phyloP scores from a whole-genome alignment of 2,888 invertebrate genomes.

The Drosophila longiperda region DNA sequence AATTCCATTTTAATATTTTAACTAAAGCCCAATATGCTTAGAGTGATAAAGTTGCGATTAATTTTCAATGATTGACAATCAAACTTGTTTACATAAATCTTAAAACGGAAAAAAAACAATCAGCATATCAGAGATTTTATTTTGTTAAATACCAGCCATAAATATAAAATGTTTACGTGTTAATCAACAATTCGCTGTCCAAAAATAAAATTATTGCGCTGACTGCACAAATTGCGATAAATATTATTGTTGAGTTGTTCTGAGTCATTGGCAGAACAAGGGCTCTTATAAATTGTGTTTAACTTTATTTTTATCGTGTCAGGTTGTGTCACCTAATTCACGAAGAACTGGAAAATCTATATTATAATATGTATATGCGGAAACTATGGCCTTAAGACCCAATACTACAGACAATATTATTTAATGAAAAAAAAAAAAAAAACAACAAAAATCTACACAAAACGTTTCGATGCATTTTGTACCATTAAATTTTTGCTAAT shows the following conservation, averaged over 20 bases:
- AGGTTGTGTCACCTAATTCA: background rate
- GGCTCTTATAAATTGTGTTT: slow-evolving; percentile 22
- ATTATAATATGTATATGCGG: slow-evolving; percentile 5
- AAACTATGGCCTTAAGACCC: background rate
- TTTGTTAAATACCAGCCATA: background rate
- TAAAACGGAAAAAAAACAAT: background rate
- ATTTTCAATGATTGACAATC: background rate
- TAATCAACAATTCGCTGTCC: slow-evolving; percentile 2
- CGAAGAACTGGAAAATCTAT: slow-evolving; percentile 3
- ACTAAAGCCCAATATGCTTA: background rate
- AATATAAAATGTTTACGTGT: slow-evolving; percentile 5
- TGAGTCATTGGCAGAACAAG: slow-evolving; percentile 30
- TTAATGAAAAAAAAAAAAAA: background rate
- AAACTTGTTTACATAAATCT: slow-evolving; percentile 5
- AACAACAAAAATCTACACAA: background rate
- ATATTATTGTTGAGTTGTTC: slow-evolving; percentile 6
- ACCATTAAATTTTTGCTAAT: slow-evolving; percentile 73
- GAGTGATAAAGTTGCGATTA: background rate
- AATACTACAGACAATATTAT: background rate
- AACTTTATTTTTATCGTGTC: slow-evolving; percentile 8
- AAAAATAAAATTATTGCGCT: slow-evolving; percentile 13
- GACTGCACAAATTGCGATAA: slow-evolving; percentile 12
- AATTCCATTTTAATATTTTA: background rate
- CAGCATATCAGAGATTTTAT: slow-evolving; percentile 1
- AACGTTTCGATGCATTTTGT: slow-evolving; percentile 45